Base-by-base conservation (phyloP, 2,113 vertebrate species). In the Condylura cristata region DNA sequence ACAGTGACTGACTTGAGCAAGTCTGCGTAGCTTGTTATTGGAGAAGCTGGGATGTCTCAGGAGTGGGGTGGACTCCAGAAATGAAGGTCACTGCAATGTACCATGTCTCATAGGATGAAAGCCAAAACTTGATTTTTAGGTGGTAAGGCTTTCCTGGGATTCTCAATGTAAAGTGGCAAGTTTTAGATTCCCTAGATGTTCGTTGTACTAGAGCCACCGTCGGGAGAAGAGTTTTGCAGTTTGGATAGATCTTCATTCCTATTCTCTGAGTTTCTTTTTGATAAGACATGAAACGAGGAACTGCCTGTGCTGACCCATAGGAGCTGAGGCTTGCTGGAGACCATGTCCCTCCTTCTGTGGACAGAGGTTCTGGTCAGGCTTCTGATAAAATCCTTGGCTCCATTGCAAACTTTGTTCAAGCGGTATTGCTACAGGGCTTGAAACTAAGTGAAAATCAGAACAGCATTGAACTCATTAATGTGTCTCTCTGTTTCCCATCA, bases 301-400 rank as follows among this genome's bases (percentile, higher is more conserved):
- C 41, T 56, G 13, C 39, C 48, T 13, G 0, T 60, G 48, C 68
- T 83, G 80, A 30, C 32, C 30, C 0, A 1, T 37, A 41, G 91
- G 39, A 30, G 20, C 13, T 0, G 7, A 18, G 28, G n/a, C 30
- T 71, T 12, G 11, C 37, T 3, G 16, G 0, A 28, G 24, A 22
- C 20, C 0, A 0, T 26, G 13, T 3, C 0, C 6, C 22, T 24
- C 37, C 20, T 18, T 10, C 37, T 20, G 0, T 3, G 17, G 46
- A 51, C 34, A 2, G n/a, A 89, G 39, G 12, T 41, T 72, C 80
- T 61, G 48, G 5, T 9, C 8, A 16, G 24, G 3, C 6, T 70
- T 44, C 74, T 13, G 32, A 39, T 46, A 18, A 22, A 70, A 61
- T 30, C 65, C 78, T 56, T 30, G 71, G 51, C 82, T 65, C 46